These are phyloP conservation scores for Cataglyphis cursor DNA, from an alignment of 2,888 invertebrate species.

Conservation along the genomic window DNA sequence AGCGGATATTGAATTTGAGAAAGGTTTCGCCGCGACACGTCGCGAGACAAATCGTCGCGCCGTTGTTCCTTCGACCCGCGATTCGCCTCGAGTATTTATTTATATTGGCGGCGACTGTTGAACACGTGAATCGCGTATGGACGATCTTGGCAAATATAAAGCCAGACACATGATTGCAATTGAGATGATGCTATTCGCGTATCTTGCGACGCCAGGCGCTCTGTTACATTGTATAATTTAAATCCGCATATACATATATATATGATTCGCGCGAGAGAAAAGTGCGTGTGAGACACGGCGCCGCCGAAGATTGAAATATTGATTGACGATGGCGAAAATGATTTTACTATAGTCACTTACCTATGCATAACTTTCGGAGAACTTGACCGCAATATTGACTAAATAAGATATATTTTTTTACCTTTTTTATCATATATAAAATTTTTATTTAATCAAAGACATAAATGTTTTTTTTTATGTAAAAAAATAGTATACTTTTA, in stretches of 20 bases:
- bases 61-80: neutral
- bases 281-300: neutral
- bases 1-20: neutral
- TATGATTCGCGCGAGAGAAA: neutral
- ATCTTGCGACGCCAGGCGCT: conserved; percentile 11
- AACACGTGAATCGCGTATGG: conserved; percentile 28
- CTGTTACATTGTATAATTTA: conserved; percentile 21
- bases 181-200: conserved; percentile 35
- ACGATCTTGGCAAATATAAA: conserved; percentile 39
- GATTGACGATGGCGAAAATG: conserved; percentile 25
- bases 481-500: no score
- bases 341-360: conserved; percentile 7
- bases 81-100: conserved; percentile 44
- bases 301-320: conserved; percentile 6
- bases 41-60: neutral
- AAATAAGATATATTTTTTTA: no score
- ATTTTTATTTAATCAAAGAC: no score
- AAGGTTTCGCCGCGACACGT: neutral
- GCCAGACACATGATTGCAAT: conserved; percentile 28
- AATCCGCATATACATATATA: conserved; percentile 1
- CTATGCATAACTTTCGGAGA: neutral
- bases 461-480: no score
- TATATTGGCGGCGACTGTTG: conserved; percentile 16
- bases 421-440: no score
- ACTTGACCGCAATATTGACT: neutral